Base-by-base conservation (phyloP, 2,888 invertebrate species). In the Drosophila histrio region DNA sequence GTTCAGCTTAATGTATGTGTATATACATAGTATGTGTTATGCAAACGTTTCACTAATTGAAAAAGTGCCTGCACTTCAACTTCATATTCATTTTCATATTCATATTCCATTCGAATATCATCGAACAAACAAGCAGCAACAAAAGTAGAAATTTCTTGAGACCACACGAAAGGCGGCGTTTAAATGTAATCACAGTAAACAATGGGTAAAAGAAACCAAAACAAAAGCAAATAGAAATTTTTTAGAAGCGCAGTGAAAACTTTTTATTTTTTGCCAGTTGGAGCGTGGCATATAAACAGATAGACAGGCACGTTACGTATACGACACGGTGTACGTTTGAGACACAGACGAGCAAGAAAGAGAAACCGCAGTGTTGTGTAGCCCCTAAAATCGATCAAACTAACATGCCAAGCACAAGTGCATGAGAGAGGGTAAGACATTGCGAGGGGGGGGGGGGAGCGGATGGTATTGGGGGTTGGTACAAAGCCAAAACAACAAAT, bases 321-420 rank as follows among this genome's bases (percentile, higher is more conserved):
- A 80, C 85, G 81, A 19, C 36, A 46, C 9, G 54, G 7, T 49
- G 65, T 34, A 64, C 57, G 39, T 34, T 59, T n/a, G 28, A 44
- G 22, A 49, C 32, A 4, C 38, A 17, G 28, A 24, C 13, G 5
- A 11, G 13, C 15, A 32, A 41, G 19, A 53, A 52, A 38, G 49
- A 50, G 53, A 72, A 65, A 61, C 36, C 32, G 36, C 44, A 53
- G 36, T 39, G 36, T 28, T 49, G 36, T 39, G 36, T 28, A 19
- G 46, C 44, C 49, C 65, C 41, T 53, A 75, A 87, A 87, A 83
- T 83, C 83, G 83, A 83, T 83, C 83, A 82, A 83, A 83, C 82
- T 71, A 59, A 68, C 73, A 63, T 56, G 53, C 56, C 49, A 11
- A 54, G 21, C 49, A 53, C 63, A 41, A 50, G 32, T 49, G 47